Percentiles rank a stretch among this genome's conserved stretches.
These are phyloP conservation scores for Hypothenemus hampei DNA, from an alignment of 1,140 invertebrate species.

Conservation along the genomic window DNA sequence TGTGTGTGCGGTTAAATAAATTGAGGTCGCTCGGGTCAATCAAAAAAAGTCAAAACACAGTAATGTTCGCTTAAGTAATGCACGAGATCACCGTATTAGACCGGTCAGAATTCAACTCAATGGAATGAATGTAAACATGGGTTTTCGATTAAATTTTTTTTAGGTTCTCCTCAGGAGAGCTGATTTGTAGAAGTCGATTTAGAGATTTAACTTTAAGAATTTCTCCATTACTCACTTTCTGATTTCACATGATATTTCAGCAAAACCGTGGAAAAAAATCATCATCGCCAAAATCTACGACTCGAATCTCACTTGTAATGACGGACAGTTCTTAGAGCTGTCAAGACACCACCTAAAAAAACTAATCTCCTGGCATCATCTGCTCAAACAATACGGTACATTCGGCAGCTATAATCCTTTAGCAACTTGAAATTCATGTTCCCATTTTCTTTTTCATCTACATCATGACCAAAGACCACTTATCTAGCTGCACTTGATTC, in stretches of 20 bases:
- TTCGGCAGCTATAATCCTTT: conserved; percentile 25
- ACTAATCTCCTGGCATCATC: conserved; percentile 21
- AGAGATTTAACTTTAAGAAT: too few relatives aligned
- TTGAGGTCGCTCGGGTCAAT: conserved; percentile 19
- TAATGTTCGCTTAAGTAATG: conserved; percentile 16
- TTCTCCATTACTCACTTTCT: too few relatives aligned
- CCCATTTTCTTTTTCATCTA: conserved; percentile 11
- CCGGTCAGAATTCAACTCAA: background rate
- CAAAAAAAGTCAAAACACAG: conserved; percentile 17
- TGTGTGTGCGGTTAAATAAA: conserved; percentile 17
- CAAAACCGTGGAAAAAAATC: too few relatives aligned
- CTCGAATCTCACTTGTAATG: too few relatives aligned
- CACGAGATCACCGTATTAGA: conserved; percentile 12
- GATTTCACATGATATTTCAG: too few relatives aligned
- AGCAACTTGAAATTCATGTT: conserved; percentile 19
- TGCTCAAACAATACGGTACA: conserved; percentile 21
- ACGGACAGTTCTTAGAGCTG: conserved; percentile 17
- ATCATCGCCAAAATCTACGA: too few relatives aligned
- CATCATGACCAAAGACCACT: conserved; percentile 7
- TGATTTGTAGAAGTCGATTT: too few relatives aligned
- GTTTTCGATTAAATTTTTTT: conserved; percentile 1
- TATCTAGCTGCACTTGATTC: conserved; percentile 22
- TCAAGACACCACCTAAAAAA: conserved; percentile 22
- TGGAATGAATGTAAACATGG: background rate
- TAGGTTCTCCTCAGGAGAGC: too few relatives aligned